Evolutionary conservation across 2,797 vertebrate species (phyloP).

Genomic region (Sebastiscus tertius): DNA sequence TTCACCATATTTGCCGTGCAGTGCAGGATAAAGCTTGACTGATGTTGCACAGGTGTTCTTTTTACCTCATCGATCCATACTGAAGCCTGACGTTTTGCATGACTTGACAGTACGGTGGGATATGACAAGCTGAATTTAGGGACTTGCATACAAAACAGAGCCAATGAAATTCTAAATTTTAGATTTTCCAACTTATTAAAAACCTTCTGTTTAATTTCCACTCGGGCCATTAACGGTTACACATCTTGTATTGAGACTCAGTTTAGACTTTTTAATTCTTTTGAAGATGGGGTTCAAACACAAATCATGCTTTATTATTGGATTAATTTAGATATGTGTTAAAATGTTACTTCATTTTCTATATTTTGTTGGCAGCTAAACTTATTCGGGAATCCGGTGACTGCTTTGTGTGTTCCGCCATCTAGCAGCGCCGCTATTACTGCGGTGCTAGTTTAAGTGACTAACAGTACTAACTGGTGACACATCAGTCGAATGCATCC

Average conservation of each 20-base stretch:
- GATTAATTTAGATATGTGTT: too few relatives aligned
- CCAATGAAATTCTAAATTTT: neutral
- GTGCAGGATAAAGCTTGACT: neutral
- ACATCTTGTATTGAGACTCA: neutral
- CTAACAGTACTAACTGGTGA: too few relatives aligned
- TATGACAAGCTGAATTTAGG: neutral
- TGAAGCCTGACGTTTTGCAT: neutral
- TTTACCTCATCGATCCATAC: neutral
- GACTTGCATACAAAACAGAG: neutral
- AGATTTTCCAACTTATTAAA: neutral
- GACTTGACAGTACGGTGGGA: neutral
- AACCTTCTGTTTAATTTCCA: neutral
- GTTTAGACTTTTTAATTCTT: neutral
- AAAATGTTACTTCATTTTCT: too few relatives aligned
- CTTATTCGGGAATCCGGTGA: too few relatives aligned
- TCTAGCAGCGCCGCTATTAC: rapidly evolving
- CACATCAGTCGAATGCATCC: too few relatives aligned
- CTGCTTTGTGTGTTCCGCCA: too few relatives aligned
- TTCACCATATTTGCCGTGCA: neutral
- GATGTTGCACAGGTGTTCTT: neutral
- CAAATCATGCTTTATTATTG: too few relatives aligned
- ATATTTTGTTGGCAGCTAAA: too few relatives aligned
- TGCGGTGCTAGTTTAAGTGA: too few relatives aligned
- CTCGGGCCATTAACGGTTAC: rapidly evolving
- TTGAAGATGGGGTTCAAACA: neutral